A percentile compares a stretch with the other conserved stretches of the same genome.
These are phyloP conservation scores for Lasioglossum figueresi DNA, from an alignment of 2,888 invertebrate species.

Conservation along the genomic window DNA sequence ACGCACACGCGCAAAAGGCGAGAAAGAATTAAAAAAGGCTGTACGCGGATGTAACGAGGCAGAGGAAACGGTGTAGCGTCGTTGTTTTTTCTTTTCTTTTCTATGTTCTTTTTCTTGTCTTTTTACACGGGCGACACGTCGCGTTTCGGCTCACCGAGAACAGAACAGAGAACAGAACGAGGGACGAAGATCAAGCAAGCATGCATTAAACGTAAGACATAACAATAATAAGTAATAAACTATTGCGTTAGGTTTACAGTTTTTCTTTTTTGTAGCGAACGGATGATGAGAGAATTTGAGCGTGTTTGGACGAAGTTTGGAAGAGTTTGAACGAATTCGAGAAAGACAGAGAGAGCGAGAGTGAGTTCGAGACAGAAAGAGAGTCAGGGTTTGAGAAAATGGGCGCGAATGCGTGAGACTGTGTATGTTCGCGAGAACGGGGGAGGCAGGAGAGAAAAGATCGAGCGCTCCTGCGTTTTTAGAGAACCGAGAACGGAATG, in stretches of 20 bases:
- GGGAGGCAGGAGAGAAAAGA: neutral
- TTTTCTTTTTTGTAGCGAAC: conserved; percentile 73
- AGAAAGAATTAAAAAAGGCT: neutral
- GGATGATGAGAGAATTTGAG: conserved; percentile 42
- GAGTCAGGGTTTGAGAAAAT: neutral
- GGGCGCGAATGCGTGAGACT: neutral
- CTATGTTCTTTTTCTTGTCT: conserved; percentile 20
- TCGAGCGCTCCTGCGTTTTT: neutral
- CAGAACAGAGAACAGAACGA: neutral
- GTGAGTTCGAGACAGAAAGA: conserved; percentile 3
- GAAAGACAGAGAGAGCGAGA: neutral
- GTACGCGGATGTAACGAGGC: conserved; percentile 2
- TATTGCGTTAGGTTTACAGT: conserved; percentile 76
- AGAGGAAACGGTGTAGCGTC: conserved; percentile 8
- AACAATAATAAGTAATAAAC: conserved; percentile 75
- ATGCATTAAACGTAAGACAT: conserved; percentile 74
- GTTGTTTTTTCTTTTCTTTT: neutral
- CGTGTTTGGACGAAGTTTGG: conserved; percentile 1
- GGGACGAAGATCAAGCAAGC: conserved; percentile 50
- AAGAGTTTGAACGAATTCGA: conserved; percentile 3
- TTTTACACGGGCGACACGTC: conserved; percentile 56
- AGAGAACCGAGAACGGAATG: neutral
- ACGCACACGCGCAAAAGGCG: neutral
- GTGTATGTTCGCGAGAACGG: neutral
- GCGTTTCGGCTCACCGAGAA: conserved; percentile 62